Evolutionary conservation across 2,113 vertebrate genomes (phyloP), one percentile per base, ranked within the genome.

Genomic region (Sitta europaea): DNA sequence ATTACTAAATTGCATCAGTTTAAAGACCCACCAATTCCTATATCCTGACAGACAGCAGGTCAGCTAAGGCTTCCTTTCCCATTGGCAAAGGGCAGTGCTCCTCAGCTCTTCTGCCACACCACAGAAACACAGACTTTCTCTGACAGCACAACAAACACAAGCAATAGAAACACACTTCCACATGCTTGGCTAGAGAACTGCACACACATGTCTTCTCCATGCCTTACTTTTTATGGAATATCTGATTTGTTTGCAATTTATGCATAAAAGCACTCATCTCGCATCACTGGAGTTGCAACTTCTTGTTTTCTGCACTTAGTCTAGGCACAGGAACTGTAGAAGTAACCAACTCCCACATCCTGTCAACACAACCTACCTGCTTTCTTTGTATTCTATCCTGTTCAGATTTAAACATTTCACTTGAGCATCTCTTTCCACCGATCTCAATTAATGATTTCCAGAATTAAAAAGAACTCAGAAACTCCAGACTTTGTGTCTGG

Each of bases 51-150:
- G 33, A 3, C 2, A 24, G 22, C 33, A 76, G 2, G 11, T 63
- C 72, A 89, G 22, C 25, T n/a, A 75, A 54, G 82, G 33, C 48
- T 55, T 53, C 42, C 62, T 31, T 82, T 57, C 55, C 18, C 25
- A 53, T 3, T 2, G 1, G 28, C 28, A 71, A 62, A 43, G n/a
- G 33, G 18, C 36, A 82, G 8, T 2, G 47, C 42, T 40, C 0
- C 0, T 19, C 47, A 71, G 57, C 28, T 79, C 31, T 40, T 86
- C 33, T 62, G 51, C 48, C 38, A 72, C 45, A 28, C 12, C 11
- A 36, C 0, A 54, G 43, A 66, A 94, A 82, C 18, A 83, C 28
- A 74, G n/a, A 50, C n/a, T 31, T 62, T 45, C 67, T 72, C 33
- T 36, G 19, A 35, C 45, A 81, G 27, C 12, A 62, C 11, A 53